Conservation (phyloP, 1,140 invertebrate genomes). For the Trichogramma pretiosum region DNA sequence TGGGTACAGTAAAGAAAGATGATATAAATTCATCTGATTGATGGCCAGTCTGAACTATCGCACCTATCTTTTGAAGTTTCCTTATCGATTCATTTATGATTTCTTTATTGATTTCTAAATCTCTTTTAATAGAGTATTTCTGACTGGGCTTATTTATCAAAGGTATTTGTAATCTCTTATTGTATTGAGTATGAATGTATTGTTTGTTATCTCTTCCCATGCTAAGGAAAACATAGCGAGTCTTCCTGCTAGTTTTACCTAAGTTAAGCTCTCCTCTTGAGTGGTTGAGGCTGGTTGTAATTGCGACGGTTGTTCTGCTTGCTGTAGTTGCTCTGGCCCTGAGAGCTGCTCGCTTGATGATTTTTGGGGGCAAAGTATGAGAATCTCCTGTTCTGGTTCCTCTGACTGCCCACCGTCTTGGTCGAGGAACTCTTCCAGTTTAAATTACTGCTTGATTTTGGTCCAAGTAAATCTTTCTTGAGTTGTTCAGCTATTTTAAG, state of each 20-base stretch:
- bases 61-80: too few relatives aligned
- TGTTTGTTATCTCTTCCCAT: constrained; percentile 7
- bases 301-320: neutral
- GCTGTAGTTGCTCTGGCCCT: neutral
- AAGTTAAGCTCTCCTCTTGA: neutral
- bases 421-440: neutral
- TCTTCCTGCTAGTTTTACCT: constrained; percentile 8
- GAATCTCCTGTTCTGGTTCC: neutral
- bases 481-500: neutral
- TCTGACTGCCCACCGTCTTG: neutral
- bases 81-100: too few relatives aligned
- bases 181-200: constrained; percentile 9
- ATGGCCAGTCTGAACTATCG: too few relatives aligned
- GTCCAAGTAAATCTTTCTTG: neutral
- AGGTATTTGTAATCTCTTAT: constrained; percentile 11
- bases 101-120: too few relatives aligned
- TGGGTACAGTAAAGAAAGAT: constrained; percentile 1
- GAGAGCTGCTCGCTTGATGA: neutral
- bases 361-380: neutral
- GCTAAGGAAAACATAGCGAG: constrained; percentile 9
- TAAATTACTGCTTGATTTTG: neutral
- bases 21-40: constrained; percentile 16
- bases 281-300: neutral
- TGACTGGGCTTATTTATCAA: neutral
- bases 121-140: neutral